phyloP scores from a whole-genome alignment of 2,797 vertebrate species.

The Octomys mimax region DNA sequence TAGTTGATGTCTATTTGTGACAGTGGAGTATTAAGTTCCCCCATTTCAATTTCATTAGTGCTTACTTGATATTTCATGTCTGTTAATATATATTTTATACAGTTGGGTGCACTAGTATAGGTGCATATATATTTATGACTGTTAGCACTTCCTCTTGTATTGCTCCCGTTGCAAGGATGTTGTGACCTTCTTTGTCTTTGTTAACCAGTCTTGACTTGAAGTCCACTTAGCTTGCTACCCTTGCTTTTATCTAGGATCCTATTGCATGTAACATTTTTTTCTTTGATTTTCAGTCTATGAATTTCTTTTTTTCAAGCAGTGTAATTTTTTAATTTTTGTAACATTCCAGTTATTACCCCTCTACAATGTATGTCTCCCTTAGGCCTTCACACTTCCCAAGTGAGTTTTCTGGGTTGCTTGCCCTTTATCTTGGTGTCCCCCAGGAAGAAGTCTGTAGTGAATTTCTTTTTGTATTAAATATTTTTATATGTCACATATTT shows the following conservation, averaged over 20 bases:
- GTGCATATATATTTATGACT: not conserved
- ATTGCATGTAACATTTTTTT: not conserved
- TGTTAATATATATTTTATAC: not conserved
- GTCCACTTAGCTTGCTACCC: not conserved
- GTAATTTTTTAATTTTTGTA: too few relatives aligned
- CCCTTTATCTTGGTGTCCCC: too few relatives aligned
- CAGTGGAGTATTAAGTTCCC: not conserved
- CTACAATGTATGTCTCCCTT: too few relatives aligned
- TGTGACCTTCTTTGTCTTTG: not conserved
- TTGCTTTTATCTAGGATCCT: not conserved
- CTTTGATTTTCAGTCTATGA: not conserved
- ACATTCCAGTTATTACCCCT: too few relatives aligned
- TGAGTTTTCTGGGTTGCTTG: too few relatives aligned
- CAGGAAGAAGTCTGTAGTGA: not conserved
- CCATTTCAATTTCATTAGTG: not conserved
- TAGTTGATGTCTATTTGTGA: not conserved
- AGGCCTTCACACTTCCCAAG: too few relatives aligned
- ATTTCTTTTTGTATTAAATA: not conserved
- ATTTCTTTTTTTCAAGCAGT: not conserved
- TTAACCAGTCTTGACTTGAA: not conserved
- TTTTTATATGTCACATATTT: not conserved
- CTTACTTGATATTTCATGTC: not conserved
- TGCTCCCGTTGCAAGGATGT: not conserved
- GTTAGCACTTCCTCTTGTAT: not conserved
- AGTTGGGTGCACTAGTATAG: not conserved